A percentile compares a stretch with the other conserved stretches of the same genome.
These are phyloP conservation scores for Hypotaenidia okinawae DNA, from an alignment of 2,797 vertebrate genomes.

Conservation along the genomic window DNA sequence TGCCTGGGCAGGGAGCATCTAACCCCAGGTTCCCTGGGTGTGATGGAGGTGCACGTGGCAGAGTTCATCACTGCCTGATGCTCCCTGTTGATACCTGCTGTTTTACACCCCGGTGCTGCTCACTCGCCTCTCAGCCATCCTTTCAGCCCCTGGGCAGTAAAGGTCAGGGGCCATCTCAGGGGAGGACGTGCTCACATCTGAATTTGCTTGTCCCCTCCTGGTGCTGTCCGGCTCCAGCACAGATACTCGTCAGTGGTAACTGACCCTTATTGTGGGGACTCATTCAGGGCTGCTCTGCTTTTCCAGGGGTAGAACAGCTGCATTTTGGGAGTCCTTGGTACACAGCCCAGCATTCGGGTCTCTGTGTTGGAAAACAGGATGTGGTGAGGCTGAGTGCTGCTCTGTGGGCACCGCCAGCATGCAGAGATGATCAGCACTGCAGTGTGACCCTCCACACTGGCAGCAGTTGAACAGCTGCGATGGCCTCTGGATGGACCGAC, in stretches of 20 bases:
- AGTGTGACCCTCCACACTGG: not conserved
- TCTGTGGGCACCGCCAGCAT: rapidly evolving
- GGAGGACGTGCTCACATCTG: not conserved
- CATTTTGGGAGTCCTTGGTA: not conserved
- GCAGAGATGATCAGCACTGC: not conserved
- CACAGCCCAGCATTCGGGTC: not conserved
- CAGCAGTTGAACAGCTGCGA: rapidly evolving
- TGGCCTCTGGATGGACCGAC: not conserved
- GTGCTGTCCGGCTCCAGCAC: not conserved
- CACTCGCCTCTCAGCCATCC: rapidly evolving
- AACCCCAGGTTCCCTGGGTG: rapidly evolving
- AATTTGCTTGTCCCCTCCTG: not conserved
- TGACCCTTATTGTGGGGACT: not conserved
- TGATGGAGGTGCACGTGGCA: too few species aligned
- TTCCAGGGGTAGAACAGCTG: not conserved
- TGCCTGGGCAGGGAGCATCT: rapidly evolving
- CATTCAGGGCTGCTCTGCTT: not conserved
- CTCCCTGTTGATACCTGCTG: not conserved
- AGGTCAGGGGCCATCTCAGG: too few species aligned
- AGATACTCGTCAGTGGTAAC: not conserved
- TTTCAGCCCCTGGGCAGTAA: rapidly evolving
- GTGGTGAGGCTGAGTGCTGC: not conserved
- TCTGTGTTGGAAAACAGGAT: not conserved
- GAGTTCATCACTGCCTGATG: not conserved
- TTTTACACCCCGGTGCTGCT: not conserved